phyloP scores from a whole-genome alignment of 2,113 vertebrate genomes.

The Oncorhynchus kisutch region DNA sequence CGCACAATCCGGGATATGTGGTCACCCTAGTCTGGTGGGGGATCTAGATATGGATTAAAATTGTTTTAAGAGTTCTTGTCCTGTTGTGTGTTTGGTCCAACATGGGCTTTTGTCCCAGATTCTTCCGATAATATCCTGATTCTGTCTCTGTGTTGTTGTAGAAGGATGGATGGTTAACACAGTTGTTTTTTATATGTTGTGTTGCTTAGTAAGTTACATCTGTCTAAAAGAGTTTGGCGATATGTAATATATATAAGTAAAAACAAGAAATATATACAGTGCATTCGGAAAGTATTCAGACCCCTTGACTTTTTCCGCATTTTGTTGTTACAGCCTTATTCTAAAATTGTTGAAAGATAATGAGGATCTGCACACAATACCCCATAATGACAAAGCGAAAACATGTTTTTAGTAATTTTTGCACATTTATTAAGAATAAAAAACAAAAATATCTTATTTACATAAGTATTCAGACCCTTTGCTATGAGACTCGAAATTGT shows the following conservation, averaged over 20 bases:
- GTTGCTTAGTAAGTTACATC: constrained; percentile 30
- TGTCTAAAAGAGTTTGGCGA: constrained; percentile 36
- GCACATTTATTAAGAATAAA: no score
- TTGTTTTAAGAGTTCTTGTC: not conserved
- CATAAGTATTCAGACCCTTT: no score
- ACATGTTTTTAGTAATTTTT: no score
- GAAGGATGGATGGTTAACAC: constrained; percentile 42
- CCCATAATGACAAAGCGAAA: no score
- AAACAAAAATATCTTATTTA: no score
- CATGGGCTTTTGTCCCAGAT: not conserved
- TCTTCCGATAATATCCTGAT: not conserved
- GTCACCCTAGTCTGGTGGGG: constrained; percentile 29
- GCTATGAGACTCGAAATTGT: no score
- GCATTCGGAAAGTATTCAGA: not conserved
- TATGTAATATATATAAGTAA: not conserved
- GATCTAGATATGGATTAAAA: constrained; percentile 10
- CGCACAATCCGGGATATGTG: no score
- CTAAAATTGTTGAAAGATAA: not conserved
- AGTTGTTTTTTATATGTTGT: constrained; percentile 35
- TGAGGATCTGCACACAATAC: not conserved
- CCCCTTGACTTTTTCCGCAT: constrained; percentile 16
- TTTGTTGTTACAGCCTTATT: constrained; percentile 23
- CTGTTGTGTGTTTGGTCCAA: constrained; percentile 30
- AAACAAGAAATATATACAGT: constrained; percentile 1
- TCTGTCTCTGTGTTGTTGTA: constrained; percentile 25